Evolutionary conservation across 2,797 vertebrate genomes (phyloP).

Genomic region (Thripadectes ignobilis): DNA sequence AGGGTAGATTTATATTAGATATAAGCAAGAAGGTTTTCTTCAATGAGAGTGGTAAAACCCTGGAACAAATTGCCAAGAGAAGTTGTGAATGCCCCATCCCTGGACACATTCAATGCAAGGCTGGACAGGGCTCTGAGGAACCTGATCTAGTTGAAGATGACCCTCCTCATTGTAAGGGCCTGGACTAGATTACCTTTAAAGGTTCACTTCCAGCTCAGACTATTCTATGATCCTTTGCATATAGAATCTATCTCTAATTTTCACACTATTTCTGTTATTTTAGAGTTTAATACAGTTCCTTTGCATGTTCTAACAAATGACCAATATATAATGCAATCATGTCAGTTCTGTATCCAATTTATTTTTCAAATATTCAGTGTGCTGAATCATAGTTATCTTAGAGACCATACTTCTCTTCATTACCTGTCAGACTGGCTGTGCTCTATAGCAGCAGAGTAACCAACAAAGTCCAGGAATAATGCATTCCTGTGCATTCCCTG

Average conservation of each 20-base stretch:
- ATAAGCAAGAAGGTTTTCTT: background rate
- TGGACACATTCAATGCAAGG: background rate
- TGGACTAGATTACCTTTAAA: background rate
- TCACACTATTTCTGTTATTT: background rate
- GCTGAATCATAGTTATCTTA: background rate
- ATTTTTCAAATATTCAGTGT: background rate
- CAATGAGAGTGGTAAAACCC: background rate
- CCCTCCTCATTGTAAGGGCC: background rate
- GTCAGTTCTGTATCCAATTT: background rate
- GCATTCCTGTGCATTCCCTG: background rate
- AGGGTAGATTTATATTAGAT: background rate
- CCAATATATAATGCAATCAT: background rate
- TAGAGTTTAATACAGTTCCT: background rate
- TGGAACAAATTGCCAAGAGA: background rate
- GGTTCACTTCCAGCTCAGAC: background rate
- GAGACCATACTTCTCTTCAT: conserved; percentile 5
- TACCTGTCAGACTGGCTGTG: background rate
- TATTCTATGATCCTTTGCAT: background rate
- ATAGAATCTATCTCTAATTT: background rate
- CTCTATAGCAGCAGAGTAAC: background rate
- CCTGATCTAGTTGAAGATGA: background rate
- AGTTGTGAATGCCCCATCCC: background rate
- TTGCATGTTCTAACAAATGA: background rate
- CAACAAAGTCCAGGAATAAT: background rate
- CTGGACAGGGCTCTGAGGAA: background rate